Evolutionary conservation across 2,113 vertebrate species (phyloP).

Genomic region (Prunella fulvescens): DNA sequence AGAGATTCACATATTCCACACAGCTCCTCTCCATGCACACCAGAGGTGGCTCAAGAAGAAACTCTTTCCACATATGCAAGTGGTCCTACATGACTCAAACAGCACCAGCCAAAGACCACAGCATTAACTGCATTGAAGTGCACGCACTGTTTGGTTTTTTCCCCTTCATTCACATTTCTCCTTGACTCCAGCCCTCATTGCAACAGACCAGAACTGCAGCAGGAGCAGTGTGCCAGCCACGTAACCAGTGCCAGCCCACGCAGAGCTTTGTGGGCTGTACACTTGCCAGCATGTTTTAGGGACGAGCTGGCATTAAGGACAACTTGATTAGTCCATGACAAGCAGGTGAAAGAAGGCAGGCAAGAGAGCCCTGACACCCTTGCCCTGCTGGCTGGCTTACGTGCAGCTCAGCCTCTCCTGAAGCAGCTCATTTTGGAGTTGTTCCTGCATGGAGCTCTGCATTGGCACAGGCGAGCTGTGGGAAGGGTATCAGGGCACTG

Average conservation of each 20-base stretch:
- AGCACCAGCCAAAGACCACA: neutral
- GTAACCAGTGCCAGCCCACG: neutral
- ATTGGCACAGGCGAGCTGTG: neutral
- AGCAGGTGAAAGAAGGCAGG: neutral
- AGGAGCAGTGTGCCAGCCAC: neutral
- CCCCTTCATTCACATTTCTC: neutral
- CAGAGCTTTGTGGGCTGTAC: neutral
- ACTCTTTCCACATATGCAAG: neutral
- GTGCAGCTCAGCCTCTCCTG: neutral
- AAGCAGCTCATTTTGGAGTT: neutral
- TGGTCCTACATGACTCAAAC: neutral
- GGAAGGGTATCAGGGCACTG: neutral
- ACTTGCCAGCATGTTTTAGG: neutral
- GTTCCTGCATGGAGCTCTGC: accelerated
- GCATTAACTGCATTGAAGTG: neutral
- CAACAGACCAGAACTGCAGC: neutral
- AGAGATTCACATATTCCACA: neutral
- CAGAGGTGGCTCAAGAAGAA: neutral
- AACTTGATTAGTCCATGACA: neutral
- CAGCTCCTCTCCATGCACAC: neutral
- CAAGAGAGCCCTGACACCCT: neutral
- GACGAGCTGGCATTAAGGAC: neutral
- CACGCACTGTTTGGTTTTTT: accelerated
- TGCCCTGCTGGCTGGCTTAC: neutral
- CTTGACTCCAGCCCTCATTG: neutral